Evolutionary conservation across 1,140 invertebrate genomes (phyloP).

Genomic region (Leptestheria dahalacensis): DNA sequence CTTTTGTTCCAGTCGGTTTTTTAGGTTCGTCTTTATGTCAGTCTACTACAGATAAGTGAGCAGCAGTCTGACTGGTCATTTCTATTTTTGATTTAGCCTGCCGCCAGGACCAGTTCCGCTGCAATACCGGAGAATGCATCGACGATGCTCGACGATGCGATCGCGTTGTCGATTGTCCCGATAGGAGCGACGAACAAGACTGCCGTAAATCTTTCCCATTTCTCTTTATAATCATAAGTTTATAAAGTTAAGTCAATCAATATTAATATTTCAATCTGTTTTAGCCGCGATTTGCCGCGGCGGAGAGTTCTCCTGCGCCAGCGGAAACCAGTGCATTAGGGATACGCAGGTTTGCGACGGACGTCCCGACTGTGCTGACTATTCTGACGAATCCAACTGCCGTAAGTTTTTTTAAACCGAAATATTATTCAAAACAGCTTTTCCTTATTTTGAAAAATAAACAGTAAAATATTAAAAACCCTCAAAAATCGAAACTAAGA

Average conservation of each 20-base stretch:
- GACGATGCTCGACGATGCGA: constrained; percentile 55
- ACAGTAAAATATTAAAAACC: background rate
- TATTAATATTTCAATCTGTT: background rate
- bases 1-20: background rate
- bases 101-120: constrained; percentile 31
- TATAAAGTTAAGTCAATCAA: background rate
- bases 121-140: constrained; percentile 36
- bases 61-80: too few relatives aligned
- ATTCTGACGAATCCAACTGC: constrained; percentile 51
- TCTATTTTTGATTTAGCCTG: constrained; percentile 20
- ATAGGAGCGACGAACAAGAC: constrained; percentile 80
- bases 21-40: background rate
- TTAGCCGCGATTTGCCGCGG: constrained; percentile 31
- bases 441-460: background rate
- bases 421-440: background rate
- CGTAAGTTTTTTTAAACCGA: constrained; percentile 35
- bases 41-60: too few relatives aligned
- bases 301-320: constrained; percentile 39
- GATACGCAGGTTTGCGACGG: constrained; percentile 37
- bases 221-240: constrained; percentile 13
- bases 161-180: constrained; percentile 72
- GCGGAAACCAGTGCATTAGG: constrained; percentile 38
- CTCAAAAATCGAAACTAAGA: background rate
- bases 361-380: constrained; percentile 47
- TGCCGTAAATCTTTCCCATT: constrained; percentile 35